phyloP scores from a whole-genome alignment of 2,888 invertebrate species.

The Meliscaeva auricollis region DNA sequence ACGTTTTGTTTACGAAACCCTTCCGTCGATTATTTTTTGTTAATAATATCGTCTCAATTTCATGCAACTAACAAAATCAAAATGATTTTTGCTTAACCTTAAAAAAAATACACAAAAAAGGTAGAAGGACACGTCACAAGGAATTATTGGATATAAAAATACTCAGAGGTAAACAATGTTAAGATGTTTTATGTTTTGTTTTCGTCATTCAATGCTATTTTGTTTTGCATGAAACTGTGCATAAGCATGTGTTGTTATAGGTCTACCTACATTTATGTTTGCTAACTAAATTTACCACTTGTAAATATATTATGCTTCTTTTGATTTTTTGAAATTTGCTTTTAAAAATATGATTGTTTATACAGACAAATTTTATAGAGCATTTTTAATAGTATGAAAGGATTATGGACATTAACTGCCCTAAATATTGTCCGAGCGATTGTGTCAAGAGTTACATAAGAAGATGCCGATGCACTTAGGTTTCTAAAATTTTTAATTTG shows the following conservation, averaged over 20 bases:
- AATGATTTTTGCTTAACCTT: slow-evolving; percentile 30
- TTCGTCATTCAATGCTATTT: not conserved
- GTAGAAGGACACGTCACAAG: slow-evolving; percentile 84
- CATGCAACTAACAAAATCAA: slow-evolving; percentile 43
- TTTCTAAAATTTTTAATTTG: too few relatives aligned
- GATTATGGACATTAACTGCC: too few relatives aligned
- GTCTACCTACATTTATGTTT: too few relatives aligned
- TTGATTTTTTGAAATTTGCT: too few relatives aligned
- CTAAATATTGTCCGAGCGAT: too few relatives aligned
- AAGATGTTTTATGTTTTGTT: slow-evolving; percentile 14
- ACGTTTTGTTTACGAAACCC: slow-evolving; percentile 6
- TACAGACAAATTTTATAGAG: too few relatives aligned
- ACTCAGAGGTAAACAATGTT: slow-evolving; percentile 83
- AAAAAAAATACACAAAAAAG: slow-evolving; percentile 76
- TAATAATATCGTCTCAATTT: slow-evolving; percentile 52
- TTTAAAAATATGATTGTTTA: too few relatives aligned
- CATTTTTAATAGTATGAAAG: too few relatives aligned
- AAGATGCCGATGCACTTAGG: too few relatives aligned
- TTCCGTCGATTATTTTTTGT: slow-evolving; percentile 34
- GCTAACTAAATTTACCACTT: too few relatives aligned
- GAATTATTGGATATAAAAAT: slow-evolving; percentile 85
- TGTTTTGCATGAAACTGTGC: slow-evolving; percentile 4
- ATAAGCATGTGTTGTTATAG: not conserved
- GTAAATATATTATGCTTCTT: not conserved
- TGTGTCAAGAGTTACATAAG: too few relatives aligned